These are phyloP conservation scores for Carapus acus DNA, from an alignment of 2,797 vertebrate species.

Conservation along the genomic window DNA sequence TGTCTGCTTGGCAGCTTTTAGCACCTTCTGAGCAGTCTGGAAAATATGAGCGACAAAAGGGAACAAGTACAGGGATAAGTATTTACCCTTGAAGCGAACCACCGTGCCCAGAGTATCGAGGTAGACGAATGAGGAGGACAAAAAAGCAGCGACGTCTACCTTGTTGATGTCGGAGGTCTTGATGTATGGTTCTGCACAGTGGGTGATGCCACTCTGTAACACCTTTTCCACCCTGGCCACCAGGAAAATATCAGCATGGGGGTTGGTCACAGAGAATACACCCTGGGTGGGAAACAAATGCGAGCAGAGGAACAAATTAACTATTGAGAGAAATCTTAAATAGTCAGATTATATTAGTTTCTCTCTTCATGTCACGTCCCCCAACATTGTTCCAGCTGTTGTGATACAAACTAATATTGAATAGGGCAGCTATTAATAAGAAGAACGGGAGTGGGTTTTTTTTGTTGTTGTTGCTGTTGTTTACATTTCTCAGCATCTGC, in stretches of 20 bases:
- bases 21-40: constrained; percentile 92
- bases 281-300: constrained; percentile 78
- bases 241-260: constrained; percentile 89
- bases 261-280: constrained; percentile 91
- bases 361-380: not conserved
- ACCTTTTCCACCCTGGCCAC: constrained; percentile 93
- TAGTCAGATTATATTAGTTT: too few species aligned
- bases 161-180: constrained; percentile 88
- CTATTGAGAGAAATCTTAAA: too few species aligned
- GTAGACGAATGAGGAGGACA: not conserved
- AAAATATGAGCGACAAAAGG: constrained; percentile 7
- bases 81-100: too few species aligned
- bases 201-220: constrained; percentile 92
- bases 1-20: constrained; percentile 89
- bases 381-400: too few species aligned
- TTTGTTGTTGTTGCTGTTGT: not conserved
- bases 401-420: too few species aligned
- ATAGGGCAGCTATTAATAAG: not conserved
- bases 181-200: constrained; percentile 90
- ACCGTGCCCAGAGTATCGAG: too few species aligned
- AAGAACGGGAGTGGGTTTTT: not conserved
- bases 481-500: constrained; percentile 4
- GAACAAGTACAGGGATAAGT: not conserved
- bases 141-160: constrained; percentile 58
- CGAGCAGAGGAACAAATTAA: too few species aligned